phyloP scores from a whole-genome alignment of 1,140 invertebrate genomes.

The Copidosoma floridanum region DNA sequence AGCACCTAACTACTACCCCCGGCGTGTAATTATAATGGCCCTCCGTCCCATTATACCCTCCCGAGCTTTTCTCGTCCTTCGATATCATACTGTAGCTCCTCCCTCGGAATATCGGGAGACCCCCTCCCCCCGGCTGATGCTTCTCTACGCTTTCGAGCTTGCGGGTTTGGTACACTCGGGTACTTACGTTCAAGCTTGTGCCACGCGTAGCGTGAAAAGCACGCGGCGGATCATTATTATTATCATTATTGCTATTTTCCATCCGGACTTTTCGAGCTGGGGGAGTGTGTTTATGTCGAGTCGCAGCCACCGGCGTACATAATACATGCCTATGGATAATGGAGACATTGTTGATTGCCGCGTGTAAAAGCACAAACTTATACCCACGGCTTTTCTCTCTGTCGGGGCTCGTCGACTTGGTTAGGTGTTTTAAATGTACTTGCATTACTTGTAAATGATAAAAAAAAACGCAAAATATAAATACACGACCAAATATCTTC shows the following conservation, averaged over 20 bases:
- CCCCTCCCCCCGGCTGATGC: background rate
- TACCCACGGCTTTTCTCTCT: too few relatives aligned
- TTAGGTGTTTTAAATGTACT: too few relatives aligned
- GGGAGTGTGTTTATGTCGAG: background rate
- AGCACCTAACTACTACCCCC: too few relatives aligned
- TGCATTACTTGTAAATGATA: too few relatives aligned
- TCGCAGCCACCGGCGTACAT: background rate
- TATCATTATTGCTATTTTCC: background rate
- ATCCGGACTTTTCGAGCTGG: background rate
- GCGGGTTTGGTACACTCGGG: too few relatives aligned
- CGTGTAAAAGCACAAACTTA: background rate
- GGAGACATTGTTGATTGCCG: background rate
- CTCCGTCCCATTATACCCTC: conserved; percentile 30
- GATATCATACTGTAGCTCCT: background rate
- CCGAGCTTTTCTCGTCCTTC: background rate
- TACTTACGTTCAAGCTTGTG: too few relatives aligned
- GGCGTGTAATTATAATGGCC: conserved; percentile 42
- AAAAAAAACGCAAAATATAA: too few relatives aligned
- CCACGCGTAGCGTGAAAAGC: too few relatives aligned
- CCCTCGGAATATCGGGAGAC: background rate
- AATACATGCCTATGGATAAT: background rate
- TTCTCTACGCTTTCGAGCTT: background rate
- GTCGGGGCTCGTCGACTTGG: too few relatives aligned
- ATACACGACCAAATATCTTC: too few relatives aligned
- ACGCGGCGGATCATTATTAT: background rate